Conservation (phyloP, 2,888 invertebrate species). For the Caenorhabditis sp. region DNA sequence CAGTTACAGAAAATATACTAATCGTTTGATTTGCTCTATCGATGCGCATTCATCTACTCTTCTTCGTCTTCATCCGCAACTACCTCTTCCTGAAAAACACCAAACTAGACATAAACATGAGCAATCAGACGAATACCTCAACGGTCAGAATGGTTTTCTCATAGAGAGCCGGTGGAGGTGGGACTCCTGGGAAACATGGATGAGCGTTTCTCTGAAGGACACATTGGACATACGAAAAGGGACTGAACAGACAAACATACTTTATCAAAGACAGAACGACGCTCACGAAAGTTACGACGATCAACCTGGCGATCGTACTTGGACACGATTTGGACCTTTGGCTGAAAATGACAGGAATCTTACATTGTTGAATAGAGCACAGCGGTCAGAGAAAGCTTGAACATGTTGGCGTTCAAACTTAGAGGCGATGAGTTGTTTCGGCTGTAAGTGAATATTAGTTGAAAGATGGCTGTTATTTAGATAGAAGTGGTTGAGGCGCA, state of each 20-base stretch:
- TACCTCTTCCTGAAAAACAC: constrained; percentile 57
- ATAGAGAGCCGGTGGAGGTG: constrained; percentile 78
- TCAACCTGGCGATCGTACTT: constrained; percentile 99
- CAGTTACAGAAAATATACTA: constrained; percentile 59
- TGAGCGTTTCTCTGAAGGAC: constrained; percentile 79
- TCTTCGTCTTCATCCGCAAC: constrained; percentile 70
- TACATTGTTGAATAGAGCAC: constrained; percentile 64
- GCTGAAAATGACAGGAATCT: constrained; percentile 85
- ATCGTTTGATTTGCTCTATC: constrained; percentile 49
- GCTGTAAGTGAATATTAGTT: constrained; percentile 85
- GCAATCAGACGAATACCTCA: constrained; percentile 29
- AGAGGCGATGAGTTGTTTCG: constrained; percentile 98
- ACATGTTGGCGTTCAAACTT: constrained; percentile 98
- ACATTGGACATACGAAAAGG: not conserved
- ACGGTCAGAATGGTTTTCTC: constrained; percentile 71
- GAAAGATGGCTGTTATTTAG: not conserved
- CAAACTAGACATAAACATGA: not conserved
- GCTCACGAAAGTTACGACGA: constrained; percentile 87
- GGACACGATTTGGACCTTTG: constrained; percentile 98
- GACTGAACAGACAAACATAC: constrained; percentile 66
- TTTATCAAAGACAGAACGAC: constrained; percentile 80
- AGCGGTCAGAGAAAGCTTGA: constrained; percentile 85
- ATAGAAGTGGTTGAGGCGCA: not conserved
- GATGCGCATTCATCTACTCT: constrained; percentile 42
- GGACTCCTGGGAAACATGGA: constrained; percentile 82